phyloP scores from a whole-genome alignment of 2,888 invertebrate genomes.

The Keiferia lycopersicella region DNA sequence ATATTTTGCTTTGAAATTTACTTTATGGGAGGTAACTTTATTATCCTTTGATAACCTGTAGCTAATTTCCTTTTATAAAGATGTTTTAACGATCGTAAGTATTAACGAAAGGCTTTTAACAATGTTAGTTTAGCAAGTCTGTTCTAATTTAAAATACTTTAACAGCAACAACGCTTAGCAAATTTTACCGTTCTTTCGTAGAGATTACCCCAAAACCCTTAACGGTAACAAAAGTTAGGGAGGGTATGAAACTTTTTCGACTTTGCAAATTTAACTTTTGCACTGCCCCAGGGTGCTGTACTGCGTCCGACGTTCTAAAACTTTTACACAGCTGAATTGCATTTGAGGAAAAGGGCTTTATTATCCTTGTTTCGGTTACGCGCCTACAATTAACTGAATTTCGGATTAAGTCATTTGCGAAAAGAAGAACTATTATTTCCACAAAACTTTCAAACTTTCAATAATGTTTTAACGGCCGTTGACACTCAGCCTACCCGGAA shows the following conservation, averaged over 20 bases:
- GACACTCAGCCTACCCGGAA: too few species aligned
- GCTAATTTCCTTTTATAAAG: conserved; percentile 8
- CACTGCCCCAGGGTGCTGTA: not conserved
- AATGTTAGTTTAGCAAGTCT: not conserved
- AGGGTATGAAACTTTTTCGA: conserved; percentile 22
- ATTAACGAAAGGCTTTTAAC: conserved; percentile 5
- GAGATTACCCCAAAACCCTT: conserved; percentile 14
- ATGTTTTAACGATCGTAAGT: not conserved
- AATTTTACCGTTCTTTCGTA: conserved; percentile 15
- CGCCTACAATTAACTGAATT: not conserved
- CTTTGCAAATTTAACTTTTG: conserved; percentile 24
- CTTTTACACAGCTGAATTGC: conserved; percentile 9
- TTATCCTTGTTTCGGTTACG: conserved; percentile 11
- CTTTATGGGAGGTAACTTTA: conserved; percentile 6
- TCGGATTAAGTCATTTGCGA: not conserved
- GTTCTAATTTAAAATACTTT: not conserved
- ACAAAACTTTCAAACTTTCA: not conserved
- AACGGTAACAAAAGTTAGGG: conserved; percentile 21
- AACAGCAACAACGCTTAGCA: conserved; percentile 2
- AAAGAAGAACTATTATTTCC: not conserved
- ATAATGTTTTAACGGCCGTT: too few species aligned
- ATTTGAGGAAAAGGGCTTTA: conserved; percentile 11
- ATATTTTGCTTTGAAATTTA: not conserved
- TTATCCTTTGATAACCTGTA: conserved; percentile 4
- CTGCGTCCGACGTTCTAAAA: conserved; percentile 19